Evolutionary conservation across 2,888 invertebrate species (phyloP).

Genomic region (Portevinia maculata): DNA sequence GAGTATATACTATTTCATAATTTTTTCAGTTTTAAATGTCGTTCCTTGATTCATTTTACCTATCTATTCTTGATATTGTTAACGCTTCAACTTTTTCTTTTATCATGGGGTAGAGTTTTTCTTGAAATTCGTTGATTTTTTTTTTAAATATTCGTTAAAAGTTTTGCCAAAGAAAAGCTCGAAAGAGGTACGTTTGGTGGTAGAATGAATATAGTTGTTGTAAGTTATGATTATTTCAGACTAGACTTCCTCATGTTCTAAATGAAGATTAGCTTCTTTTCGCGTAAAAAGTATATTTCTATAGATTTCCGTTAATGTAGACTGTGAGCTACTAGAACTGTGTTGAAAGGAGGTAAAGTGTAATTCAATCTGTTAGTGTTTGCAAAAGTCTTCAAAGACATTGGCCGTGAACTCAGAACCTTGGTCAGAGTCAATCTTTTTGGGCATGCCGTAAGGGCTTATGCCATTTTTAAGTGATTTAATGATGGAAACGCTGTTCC

Average conservation of each 20-base stretch:
- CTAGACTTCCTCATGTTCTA: no score
- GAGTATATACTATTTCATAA: slow-evolving; percentile 44
- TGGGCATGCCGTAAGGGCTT: no score
- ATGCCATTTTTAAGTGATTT: no score
- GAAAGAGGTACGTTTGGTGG: slow-evolving; percentile 36
- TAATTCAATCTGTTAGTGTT: slow-evolving; percentile 10
- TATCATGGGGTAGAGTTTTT: slow-evolving; percentile 43
- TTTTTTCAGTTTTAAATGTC: slow-evolving; percentile 26
- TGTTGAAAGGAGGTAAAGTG: slow-evolving; percentile 51
- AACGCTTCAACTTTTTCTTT: slow-evolving; percentile 16
- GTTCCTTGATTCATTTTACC: slow-evolving; percentile 47
- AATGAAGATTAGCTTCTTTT: no score
- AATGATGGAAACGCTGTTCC: no score
- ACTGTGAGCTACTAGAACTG: slow-evolving; percentile 39
- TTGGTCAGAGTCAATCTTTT: no score
- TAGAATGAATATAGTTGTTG: no score
- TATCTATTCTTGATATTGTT: slow-evolving; percentile 18
- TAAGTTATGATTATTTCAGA: no score
- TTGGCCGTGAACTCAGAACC: slow-evolving; percentile 47
- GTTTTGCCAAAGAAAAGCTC: slow-evolving; percentile 39
- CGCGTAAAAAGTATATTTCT: no score
- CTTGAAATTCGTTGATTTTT: slow-evolving; percentile 41
- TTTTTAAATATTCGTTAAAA: slow-evolving; percentile 30
- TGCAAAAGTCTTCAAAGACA: slow-evolving; percentile 53
- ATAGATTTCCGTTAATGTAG: no score